Conservation (phyloP, 2,888 invertebrate species). For the Metacarcinus magister region DNA sequence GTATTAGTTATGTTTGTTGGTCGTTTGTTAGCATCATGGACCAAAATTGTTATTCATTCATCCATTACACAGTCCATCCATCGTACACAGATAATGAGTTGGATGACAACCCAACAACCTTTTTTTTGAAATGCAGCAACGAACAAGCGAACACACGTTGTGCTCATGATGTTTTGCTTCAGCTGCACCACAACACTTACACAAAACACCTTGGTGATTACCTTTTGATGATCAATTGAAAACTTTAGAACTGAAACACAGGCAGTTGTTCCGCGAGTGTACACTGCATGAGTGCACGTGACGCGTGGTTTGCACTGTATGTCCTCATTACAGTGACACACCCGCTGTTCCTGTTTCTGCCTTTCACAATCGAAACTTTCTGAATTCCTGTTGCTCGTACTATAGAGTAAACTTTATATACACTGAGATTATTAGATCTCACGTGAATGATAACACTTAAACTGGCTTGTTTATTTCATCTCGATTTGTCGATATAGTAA, state of each 20-base stretch:
- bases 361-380: neutral
- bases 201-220: neutral
- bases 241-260: no score
- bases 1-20: neutral
- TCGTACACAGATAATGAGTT: neutral
- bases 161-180: neutral
- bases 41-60: neutral
- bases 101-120: neutral
- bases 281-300: neutral
- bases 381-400: no score
- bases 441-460: no score
- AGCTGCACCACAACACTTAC: neutral
- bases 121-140: neutral
- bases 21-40: neutral
- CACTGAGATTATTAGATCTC: no score
- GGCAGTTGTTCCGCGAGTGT: no score
- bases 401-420: no score
- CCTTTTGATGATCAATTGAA: no score
- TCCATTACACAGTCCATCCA: neutral
- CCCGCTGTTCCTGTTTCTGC: neutral
- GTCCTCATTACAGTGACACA: neutral
- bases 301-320: neutral
- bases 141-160: neutral
- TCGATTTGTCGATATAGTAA: no score
- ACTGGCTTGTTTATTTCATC: no score